Base-by-base conservation (phyloP, 2,888 invertebrate genomes). In the Protonemura montana region DNA sequence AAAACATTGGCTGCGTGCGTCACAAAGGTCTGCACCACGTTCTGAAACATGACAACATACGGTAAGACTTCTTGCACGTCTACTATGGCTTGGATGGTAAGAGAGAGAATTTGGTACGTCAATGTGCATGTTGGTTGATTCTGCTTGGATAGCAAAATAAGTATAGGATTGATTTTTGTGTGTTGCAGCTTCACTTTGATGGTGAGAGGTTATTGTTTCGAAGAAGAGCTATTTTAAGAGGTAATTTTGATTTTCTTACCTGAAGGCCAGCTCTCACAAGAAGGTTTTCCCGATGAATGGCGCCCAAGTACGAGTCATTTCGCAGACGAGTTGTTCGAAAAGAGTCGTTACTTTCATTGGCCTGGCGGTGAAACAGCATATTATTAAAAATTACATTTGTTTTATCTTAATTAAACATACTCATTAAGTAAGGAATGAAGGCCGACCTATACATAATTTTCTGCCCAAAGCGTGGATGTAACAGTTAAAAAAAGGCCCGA, bases 1-100 rank as follows among this genome's bases (percentile, higher is more conserved):
- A 99, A 99, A 87, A 98, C 98, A 92, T 98, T 97, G 21, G 98
- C 96, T 1, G 98, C 97, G 93, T 98, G 98, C 85, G 98, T 98
- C 92, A 98, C 97, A 91, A 98, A 99, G 87, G 97, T 93, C 92
- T 96, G 96, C 76, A 97, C 92, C 6, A 96, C 94, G 91, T 96
- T 97, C 94, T 97, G 93, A 77, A 89, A 89, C 30, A 90, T n/a
- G 13, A 21, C 29, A 0, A n/a, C 42, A 41, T 13, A 41, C 41
- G 6, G 41, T 41, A 5, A 41, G 13, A 41, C n/a, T n/a, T n/a
- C n/a, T n/a, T n/a, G n/a, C n/a, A n/a, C n/a, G n/a, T n/a, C n/a
- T n/a, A n/a, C n/a, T n/a, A n/a, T n/a, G n/a, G n/a, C n/a, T n/a
- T n/a, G n/a, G n/a, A n/a, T 10, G n/a, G n/a, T 30, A n/a, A 1